Base-by-base conservation (phyloP, 2,113 vertebrate species). In the Chionis minor region DNA sequence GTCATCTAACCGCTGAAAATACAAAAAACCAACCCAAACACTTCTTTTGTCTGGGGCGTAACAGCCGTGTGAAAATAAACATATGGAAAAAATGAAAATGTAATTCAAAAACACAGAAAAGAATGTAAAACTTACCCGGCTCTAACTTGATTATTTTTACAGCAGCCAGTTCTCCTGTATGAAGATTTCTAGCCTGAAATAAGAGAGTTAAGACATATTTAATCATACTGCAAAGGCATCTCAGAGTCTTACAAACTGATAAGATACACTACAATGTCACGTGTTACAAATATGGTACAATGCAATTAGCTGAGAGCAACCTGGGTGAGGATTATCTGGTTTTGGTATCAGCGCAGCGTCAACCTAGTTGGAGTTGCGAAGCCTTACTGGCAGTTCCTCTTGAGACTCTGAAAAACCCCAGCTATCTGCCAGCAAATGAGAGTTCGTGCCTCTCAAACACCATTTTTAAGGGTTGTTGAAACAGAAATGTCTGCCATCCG, bases 71-170 rank as follows among this genome's bases (percentile, higher is more conserved):
- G 94, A 94, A 95, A 95, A 97, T 40, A 92, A 92, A 95, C 58
- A 79, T 9, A 38, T 9, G 59, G 66, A 51, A 81, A 77, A 77
- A 79, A 59, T 21, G 40, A 75, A 81, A 85, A 81, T 2, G 32
- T 3, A 6, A 47, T 20, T 62, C 27, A 72, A 83, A 77, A 94
- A 85, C 9, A 82, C 5, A 86, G 54, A 90, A 45, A 95, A 78
- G 70, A 51, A 86, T 79, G 81, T 27, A 32, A 86, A 94, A 98
- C 99, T 98, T 98, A 99, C 99, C 99, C 97, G 99, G 99, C 96
- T 99, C 99, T 98, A 99, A 97, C 96, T 99, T 99, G 94, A 99
- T 99, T 94, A 99, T 99, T 98, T 99, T 99, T 90, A 99, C 99
- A 93, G 99, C 99, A 94, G 99, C 99, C 90, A 99, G 98, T 86